A percentile compares a stretch with the other conserved stretches of the same genome.
phyloP scores from a whole-genome alignment of 1,140 invertebrate species.

The Psix sp. region DNA sequence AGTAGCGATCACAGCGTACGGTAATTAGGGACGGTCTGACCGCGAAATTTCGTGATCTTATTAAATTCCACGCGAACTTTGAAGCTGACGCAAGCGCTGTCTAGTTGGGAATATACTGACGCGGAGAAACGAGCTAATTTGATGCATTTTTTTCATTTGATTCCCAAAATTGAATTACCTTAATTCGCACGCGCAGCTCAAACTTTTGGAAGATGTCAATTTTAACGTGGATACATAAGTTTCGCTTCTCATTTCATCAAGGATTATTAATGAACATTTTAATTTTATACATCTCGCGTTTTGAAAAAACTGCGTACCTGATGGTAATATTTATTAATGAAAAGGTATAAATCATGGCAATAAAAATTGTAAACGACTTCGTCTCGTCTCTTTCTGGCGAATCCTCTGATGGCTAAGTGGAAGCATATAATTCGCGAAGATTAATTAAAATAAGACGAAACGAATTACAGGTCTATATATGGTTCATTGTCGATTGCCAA shows the following conservation, averaged over 20 bases:
- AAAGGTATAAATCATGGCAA: conserved; percentile 39
- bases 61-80: conserved; percentile 62
- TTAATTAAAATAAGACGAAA: conserved; percentile 37
- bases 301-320: too few species aligned
- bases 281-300: too few species aligned
- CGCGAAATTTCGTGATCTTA: conserved; percentile 76
- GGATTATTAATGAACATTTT: too few species aligned
- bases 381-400: conserved; percentile 4
- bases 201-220: too few species aligned
- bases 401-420: conserved; percentile 9
- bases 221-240: too few species aligned
- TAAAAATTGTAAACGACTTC: conserved; percentile 24
- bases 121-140: too few species aligned
- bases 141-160: too few species aligned
- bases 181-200: too few species aligned
- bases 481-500: conserved; percentile 52
- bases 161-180: too few species aligned
- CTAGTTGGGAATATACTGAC: too few species aligned
- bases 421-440: conserved; percentile 34
- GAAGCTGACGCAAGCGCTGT: too few species aligned
- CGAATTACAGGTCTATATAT: conserved; percentile 27
- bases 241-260: too few species aligned
- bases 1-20: conserved; percentile 61
- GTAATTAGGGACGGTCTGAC: conserved; percentile 71
- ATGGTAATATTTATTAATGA: conserved; percentile 51